A percentile compares a stretch with the other conserved stretches of the same genome.
Conservation (phyloP, 1,140 invertebrate species). For the Drosophila ambigua region DNA sequence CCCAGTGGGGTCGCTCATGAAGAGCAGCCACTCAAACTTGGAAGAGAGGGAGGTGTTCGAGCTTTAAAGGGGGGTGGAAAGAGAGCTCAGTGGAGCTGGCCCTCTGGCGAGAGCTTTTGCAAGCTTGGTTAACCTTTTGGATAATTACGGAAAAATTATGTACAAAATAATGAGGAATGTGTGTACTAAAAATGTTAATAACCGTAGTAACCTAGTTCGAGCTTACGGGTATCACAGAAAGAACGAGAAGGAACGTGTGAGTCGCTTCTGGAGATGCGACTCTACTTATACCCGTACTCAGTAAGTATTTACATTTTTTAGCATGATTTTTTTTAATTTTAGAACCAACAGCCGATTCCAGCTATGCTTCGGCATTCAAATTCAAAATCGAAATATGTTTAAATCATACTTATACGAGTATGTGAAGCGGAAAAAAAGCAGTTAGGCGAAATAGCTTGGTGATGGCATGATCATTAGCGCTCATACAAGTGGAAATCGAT, state of each 20-base stretch:
- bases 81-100: slow-evolving; percentile 2
- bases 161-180: slow-evolving; percentile 13
- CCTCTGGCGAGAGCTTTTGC: slow-evolving; percentile 28
- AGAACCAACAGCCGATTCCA: too few relatives aligned
- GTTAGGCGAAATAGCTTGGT: too few relatives aligned
- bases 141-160: slow-evolving; percentile 18
- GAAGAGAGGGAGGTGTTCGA: slow-evolving; percentile 12
- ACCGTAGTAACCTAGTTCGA: background rate
- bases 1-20: slow-evolving; percentile 4
- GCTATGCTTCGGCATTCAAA: too few relatives aligned
- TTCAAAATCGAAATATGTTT: too few relatives aligned
- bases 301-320: too few relatives aligned
- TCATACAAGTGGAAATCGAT: too few relatives aligned
- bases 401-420: too few relatives aligned
- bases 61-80: background rate
- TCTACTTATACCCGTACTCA: too few relatives aligned
- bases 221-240: background rate
- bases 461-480: too few relatives aligned
- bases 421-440: background rate
- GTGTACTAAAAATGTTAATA: slow-evolving; percentile 9
- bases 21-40: background rate
- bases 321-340: too few relatives aligned
- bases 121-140: slow-evolving; percentile 11
- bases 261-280: too few relatives aligned
- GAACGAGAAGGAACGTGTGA: background rate